Conservation (phyloP, 1,140 invertebrate genomes). For the Drosophila takahashii region DNA sequence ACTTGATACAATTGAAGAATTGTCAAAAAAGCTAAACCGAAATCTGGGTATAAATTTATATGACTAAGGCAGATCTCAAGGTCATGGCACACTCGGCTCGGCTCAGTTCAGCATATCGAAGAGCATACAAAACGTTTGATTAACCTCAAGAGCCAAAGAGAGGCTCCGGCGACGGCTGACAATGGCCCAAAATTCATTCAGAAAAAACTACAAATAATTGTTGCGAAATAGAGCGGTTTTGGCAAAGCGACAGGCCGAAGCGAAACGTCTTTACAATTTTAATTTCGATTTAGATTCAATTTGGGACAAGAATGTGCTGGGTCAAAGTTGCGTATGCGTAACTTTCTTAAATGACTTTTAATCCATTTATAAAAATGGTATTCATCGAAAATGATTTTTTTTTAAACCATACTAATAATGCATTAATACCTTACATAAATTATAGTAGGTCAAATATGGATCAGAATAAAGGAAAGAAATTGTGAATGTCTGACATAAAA, state of each 20-base stretch:
- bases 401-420: too few relatives aligned
- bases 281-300: constrained; percentile 15
- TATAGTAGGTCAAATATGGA: background rate
- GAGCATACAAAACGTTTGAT: constrained; percentile 77
- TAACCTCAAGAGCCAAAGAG: constrained; percentile 73
- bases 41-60: constrained; percentile 25
- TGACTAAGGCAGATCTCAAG: constrained; percentile 59
- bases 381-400: background rate
- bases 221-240: constrained; percentile 76
- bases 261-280: constrained; percentile 66
- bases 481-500: background rate
- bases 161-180: constrained; percentile 48
- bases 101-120: constrained; percentile 42
- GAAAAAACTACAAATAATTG: constrained; percentile 59
- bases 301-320: constrained; percentile 57
- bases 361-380: background rate
- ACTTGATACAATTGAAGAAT: constrained; percentile 75
- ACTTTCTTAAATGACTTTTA: constrained; percentile 2
- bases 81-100: constrained; percentile 56
- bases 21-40: constrained; percentile 62
- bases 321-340: constrained; percentile 63
- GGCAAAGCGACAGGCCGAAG: constrained; percentile 49
- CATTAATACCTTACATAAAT: background rate
- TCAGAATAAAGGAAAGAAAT: background rate
- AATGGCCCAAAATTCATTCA: constrained; percentile 71